Evolutionary conservation across 2,113 vertebrate genomes (phyloP), one percentile per base, ranked within the genome.

Genomic region (Pithys albifrons): DNA sequence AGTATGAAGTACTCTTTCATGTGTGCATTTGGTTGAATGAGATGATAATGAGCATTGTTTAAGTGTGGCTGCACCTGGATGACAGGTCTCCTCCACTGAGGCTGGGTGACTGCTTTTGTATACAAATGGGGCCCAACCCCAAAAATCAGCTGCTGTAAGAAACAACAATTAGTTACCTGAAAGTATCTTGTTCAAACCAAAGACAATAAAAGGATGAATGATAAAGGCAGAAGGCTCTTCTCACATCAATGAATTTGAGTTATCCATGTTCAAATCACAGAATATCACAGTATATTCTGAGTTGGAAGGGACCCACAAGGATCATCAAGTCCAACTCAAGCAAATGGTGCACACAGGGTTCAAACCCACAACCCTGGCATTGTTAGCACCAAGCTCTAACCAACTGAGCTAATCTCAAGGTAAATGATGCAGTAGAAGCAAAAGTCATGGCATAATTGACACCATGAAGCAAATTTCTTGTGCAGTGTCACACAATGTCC

Each of bases 401-500:
- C 12, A 22, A 20, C 31, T n/a, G 55, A 57, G n/a, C 23, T 25
- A 37, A 25, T 37, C 23, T 24, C n/a, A 37, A 23, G n/a, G n/a
- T 37, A 59, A 59, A 85, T 6, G 15, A 59, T 43, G 33, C 20
- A 48, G 16, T 10, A 74, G 46, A 92, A 67, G 16, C 2, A 43
- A 41, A 79, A 82, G 12, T 55, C 55, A 33, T 9, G 25, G 33
- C 27, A 57, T 65, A 61, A 62, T 37, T 41, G n/a, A 48, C 15
- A 58, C 13, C 13, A 24, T 31, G 33, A 51, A 59, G 22, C 3
- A 19, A 24, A 52, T 62, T 74, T 17, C 23, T 27, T 16, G 5
- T 31, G 18, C 35, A 39, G 4, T 14, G 62, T 35, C n/a, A 57
- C 29, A 51, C 29, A 51, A 27, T 0, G 0, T 29, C 37, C 66